Evolutionary conservation across 2,113 vertebrate genomes (phyloP).

Genomic region (Sus scrofa): DNA sequence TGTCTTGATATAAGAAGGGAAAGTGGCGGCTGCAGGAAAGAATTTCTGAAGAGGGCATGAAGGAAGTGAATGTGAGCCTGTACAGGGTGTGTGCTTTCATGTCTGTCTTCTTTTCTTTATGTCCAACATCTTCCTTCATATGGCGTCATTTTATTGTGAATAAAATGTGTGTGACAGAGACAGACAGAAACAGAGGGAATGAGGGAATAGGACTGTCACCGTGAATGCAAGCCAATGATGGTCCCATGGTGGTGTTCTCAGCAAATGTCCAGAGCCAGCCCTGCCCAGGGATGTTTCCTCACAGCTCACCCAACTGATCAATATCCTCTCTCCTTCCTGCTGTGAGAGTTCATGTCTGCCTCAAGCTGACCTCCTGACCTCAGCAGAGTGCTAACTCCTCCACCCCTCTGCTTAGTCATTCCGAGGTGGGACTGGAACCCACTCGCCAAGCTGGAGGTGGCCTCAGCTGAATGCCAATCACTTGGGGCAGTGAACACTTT

Average conservation of each 20-base stretch:
- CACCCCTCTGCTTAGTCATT: background rate
- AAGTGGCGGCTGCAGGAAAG: background rate
- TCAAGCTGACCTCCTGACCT: background rate
- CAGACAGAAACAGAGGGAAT: background rate
- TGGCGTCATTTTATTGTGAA: background rate
- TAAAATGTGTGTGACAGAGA: background rate
- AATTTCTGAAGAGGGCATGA: background rate
- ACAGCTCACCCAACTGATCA: constrained; percentile 23
- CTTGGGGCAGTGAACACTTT: background rate
- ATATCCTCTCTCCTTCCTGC: constrained; percentile 30
- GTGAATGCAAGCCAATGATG: no score
- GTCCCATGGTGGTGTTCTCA: background rate
- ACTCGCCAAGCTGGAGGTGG: background rate
- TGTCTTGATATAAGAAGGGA: background rate
- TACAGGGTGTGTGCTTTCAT: background rate
- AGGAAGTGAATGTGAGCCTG: background rate
- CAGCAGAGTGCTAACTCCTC: background rate
- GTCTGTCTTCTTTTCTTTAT: background rate
- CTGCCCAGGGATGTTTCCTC: background rate
- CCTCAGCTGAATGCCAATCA: background rate
- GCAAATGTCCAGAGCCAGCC: background rate
- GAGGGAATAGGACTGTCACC: background rate
- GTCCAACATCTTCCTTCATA: background rate
- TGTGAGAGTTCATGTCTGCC: constrained; percentile 7
- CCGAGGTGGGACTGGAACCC: background rate